phyloP scores from a whole-genome alignment of 2,888 invertebrate genomes.

The Rhingia rostrata region DNA sequence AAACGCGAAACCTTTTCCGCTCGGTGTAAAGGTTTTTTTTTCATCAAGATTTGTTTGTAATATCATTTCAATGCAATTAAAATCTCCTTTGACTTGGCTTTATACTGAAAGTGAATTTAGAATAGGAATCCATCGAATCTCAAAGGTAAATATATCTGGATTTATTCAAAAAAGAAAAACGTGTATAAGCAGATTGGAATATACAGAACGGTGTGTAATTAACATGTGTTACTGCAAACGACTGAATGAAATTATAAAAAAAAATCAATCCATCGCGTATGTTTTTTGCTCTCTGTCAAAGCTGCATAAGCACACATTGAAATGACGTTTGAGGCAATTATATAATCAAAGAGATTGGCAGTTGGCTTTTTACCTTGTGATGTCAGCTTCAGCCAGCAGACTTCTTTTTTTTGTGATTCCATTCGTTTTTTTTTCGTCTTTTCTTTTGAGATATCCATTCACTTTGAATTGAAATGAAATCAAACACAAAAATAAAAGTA shows the following conservation, averaged over 20 bases:
- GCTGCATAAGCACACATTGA: constrained; percentile 11
- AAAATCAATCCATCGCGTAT: constrained; percentile 29
- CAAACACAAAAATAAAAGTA: constrained; percentile 53
- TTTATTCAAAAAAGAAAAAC: background rate
- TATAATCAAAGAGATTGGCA: constrained; percentile 67
- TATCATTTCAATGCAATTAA: too few species aligned
- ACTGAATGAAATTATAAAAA: constrained; percentile 32
- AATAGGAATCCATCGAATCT: too few species aligned
- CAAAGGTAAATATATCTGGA: background rate
- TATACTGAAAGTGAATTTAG: too few species aligned
- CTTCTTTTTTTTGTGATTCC: constrained; percentile 21
- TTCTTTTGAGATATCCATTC: constrained; percentile 71
- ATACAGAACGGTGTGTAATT: constrained; percentile 34
- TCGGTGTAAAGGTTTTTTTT: too few species aligned
- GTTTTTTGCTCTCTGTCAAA: constrained; percentile 22
- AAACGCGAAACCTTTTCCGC: too few species aligned
- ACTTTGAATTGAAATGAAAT: constrained; percentile 57
- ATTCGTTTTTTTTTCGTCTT: background rate
- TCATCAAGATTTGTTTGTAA: too few species aligned
- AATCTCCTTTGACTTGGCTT: too few species aligned
- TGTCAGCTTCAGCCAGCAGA: constrained; percentile 50
- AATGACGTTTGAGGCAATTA: constrained; percentile 60
- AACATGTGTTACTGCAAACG: constrained; percentile 33
- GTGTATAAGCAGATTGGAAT: background rate
- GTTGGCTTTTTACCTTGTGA: constrained; percentile 68